phyloP scores from a whole-genome alignment of 2,797 vertebrate species.

The Sphenopsis melanotis region DNA sequence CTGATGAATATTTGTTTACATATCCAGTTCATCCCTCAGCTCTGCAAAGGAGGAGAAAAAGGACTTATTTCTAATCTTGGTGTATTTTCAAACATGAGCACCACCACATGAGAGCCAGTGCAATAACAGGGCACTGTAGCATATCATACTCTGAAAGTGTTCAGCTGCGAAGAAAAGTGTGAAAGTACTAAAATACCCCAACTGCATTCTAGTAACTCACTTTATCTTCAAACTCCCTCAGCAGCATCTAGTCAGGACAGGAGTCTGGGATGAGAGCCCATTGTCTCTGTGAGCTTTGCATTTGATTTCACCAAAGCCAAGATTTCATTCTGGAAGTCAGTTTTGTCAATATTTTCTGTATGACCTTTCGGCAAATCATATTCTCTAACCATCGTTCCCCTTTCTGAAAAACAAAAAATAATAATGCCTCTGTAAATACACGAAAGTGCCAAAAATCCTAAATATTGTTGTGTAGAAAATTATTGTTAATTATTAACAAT shows the following conservation, averaged over 20 bases:
- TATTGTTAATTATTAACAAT: background rate
- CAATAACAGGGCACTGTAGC: background rate
- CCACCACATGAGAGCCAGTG: background rate
- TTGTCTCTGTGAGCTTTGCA: background rate
- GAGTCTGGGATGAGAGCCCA: background rate
- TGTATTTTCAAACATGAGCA: constrained; percentile 16
- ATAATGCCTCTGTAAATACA: background rate
- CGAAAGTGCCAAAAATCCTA: background rate
- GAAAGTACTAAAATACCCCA: constrained; percentile 15
- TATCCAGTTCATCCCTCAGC: background rate
- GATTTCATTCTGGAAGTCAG: background rate
- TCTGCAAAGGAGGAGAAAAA: background rate
- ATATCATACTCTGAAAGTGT: background rate
- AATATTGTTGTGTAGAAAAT: background rate
- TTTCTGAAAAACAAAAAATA: background rate
- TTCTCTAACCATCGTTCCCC: background rate
- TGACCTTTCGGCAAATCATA: background rate
- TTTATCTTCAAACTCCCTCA: background rate
- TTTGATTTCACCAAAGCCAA: background rate
- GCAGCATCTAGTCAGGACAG: background rate
- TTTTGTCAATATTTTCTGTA: background rate
- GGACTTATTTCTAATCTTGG: background rate
- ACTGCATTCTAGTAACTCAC: constrained; percentile 5
- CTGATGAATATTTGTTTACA: background rate
- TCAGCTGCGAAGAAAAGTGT: background rate